Conservation (phyloP, 2,113 vertebrate genomes). For the Spizaetus ornatus region DNA sequence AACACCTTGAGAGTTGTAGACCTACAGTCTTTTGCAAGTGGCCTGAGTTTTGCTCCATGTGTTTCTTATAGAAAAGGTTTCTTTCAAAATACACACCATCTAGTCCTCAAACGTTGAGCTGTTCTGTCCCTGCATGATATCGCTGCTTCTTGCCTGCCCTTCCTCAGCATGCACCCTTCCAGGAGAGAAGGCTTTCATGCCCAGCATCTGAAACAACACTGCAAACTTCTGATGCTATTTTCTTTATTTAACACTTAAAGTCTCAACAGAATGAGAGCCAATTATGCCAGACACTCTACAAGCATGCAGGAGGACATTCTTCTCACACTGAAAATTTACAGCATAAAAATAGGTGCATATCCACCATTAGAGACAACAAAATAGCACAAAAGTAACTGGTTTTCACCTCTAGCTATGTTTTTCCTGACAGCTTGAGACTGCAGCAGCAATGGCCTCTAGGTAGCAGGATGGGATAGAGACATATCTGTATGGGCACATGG, state of each 20-base stretch:
- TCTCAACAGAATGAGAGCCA: background rate
- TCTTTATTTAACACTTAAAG: background rate
- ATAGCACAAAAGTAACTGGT: background rate
- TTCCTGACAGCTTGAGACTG: background rate
- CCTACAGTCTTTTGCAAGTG: background rate
- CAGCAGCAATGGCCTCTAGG: background rate
- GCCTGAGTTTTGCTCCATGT: background rate
- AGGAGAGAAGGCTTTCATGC: background rate
- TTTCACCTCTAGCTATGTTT: background rate
- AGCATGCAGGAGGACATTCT: background rate
- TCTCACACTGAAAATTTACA: background rate
- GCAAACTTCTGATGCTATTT: background rate
- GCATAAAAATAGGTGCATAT: background rate
- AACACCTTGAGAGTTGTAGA: background rate
- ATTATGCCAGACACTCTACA: background rate
- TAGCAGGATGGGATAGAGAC: background rate
- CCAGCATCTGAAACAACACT: background rate
- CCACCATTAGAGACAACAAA: background rate
- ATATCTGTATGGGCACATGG: rapidly evolving
- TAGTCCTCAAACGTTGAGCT: background rate
- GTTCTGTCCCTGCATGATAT: rapidly evolving
- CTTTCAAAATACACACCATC: rapidly evolving
- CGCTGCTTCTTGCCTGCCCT: background rate
- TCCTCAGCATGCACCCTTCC: background rate
- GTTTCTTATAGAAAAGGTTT: background rate